Base-by-base conservation (phyloP, 2,888 invertebrate species). In the Cyclophora albipunctata region DNA sequence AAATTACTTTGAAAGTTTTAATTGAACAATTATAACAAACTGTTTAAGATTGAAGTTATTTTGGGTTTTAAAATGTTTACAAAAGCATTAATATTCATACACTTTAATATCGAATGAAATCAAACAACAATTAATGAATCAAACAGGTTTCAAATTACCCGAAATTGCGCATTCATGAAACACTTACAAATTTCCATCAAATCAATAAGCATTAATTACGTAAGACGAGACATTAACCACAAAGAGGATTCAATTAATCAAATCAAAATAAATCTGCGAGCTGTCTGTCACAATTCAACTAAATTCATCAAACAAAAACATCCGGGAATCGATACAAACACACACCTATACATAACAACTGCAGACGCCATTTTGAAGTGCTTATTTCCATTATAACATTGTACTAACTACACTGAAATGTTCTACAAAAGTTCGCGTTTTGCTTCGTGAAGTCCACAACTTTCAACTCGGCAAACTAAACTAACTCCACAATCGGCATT, bases 341-440 rank as follows among this genome's bases (percentile, higher is more conserved):
- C 67, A 74, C 68, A 72, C 71, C 77, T 78, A 83, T 68, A 77
- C 54, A 55, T 52, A 53, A 78, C 75, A 82, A 78, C 77, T 81
- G 80, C 83, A 83, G 77, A 81, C 86, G 85, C 88, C 88, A 88
- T 88, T 87, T 86, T 87, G 86, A 84, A 86, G 86, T 87, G 84
- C 87, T 88, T 88, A 87, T 87, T 88, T 86, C 87, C 88, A 88
- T 87, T 87, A 88, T 86, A 88, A 88, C 87, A 87, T 87, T 87
- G 87, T 88, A 87, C 87, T 88, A 88, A 88, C 88, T 88, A 88
- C 84, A 87, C 85, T 87, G 87, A 88, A 88, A 88, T 87, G 88
- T 87, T 88, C 86, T 84, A 87, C 87, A 87, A 87, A 88, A 88
- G 85, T 88, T 88, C 85, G 84, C 86, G 87, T 86, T 88, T 88